These are phyloP conservation scores for Mallotus villosus DNA, from an alignment of 2,797 vertebrate species.

Conservation along the genomic window DNA sequence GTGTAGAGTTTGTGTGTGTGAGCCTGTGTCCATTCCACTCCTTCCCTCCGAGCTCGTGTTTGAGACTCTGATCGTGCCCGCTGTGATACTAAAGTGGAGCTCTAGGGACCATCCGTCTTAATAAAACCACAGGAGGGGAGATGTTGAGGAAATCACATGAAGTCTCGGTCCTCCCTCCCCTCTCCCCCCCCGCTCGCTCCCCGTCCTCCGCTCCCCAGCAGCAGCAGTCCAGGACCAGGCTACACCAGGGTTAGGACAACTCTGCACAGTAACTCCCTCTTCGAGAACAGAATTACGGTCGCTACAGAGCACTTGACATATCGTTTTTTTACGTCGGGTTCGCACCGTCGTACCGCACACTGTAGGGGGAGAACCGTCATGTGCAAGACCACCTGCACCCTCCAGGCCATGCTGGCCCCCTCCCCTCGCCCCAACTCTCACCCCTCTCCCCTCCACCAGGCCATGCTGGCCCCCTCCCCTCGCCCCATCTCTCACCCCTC, in stretches of 20 bases:
- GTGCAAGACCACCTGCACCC: conserved; percentile 23
- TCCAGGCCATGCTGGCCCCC: not conserved
- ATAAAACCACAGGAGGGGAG: conserved; percentile 68
- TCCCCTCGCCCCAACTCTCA: conserved; percentile 29
- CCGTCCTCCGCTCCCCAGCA: not conserved
- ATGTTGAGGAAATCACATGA: conserved; percentile 63
- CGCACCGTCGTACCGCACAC: not conserved
- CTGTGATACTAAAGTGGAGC: conserved; percentile 62
- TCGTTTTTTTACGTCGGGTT: no score
- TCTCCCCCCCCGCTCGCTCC: no score
- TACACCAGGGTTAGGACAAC: not conserved
- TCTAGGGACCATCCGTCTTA: conserved; percentile 64
- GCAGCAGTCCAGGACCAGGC: not conserved
- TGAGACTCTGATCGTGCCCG: conserved; percentile 55
- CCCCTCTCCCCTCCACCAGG: conserved; percentile 21
- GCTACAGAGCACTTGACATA: not conserved
- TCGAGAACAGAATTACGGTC: no score
- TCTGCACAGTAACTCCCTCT: not conserved
- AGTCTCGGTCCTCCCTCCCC: conserved; percentile 15
- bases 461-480: not conserved
- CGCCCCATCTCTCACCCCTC: conserved; percentile 20
- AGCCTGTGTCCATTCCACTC: conserved; percentile 6
- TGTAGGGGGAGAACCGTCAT: conserved; percentile 39
- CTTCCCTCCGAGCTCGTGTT: conserved; percentile 28
- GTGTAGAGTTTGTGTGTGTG: conserved; percentile 39